Base-by-base conservation (phyloP, 53 echinoderm and acorn worm species). In the Antedon mediterranea region DNA sequence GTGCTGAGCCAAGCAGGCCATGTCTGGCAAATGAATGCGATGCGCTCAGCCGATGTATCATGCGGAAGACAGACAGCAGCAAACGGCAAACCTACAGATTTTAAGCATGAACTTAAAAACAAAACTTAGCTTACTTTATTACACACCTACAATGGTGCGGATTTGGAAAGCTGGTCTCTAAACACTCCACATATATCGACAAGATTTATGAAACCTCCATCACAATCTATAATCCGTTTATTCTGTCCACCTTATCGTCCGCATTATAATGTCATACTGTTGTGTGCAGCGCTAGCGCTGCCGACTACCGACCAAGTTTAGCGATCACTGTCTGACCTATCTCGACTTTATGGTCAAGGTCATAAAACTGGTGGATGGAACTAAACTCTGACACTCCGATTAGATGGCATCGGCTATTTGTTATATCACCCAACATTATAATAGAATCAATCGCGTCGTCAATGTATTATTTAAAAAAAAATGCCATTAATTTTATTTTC, bases 261-360 rank as follows among this genome's bases (percentile, higher is more conserved):
- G 57, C 57, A 57, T 57, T 18, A 57, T 57, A 57, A 57, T 57
- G 57, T 57, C 57, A 57, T 57, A 57, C 15, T 57, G 23, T 18
- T 57, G 14, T n/a, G n/a, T 57, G 57, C 57, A 18, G 20, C 11
- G 7, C 57, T 11, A 6, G 23, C 4, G 4, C 37, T 57, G 57
- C 57, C 57, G 57, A 57, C 57, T 57, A 57, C 15, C 57, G 57
- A 57, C 57, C 57, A 57, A 57, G 57, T 57, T n/a, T 57, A 57
- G 57, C 57, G 57, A 57, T 57, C 57, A 57, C 57, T 57, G 57
- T 57, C 57, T 57, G 57, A 57, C 57, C 57, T 57, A 57, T 57
- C 57, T 57, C 7, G 57, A 57, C 57, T 57, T 57, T 18, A 26
- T 57, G 57, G 57, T 57, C 57, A 57, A 57, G 57, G 57, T 57